phyloP scores from a whole-genome alignment of 2,888 invertebrate genomes.

The Eristalis tenax region DNA sequence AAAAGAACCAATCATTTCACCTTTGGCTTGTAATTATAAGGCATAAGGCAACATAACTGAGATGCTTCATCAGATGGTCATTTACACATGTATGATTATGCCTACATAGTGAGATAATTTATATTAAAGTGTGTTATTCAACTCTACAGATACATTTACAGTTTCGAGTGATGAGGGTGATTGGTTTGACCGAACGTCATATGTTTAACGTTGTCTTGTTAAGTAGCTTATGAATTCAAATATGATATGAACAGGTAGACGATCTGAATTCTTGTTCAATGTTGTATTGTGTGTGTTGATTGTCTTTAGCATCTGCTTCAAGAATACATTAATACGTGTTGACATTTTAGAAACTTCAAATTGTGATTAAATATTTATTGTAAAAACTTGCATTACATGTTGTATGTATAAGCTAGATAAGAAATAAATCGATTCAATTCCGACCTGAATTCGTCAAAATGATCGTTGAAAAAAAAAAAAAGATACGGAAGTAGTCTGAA shows the following conservation, averaged over 20 bases:
- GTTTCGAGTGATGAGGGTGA: constrained; percentile 11
- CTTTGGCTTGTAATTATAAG: not conserved
- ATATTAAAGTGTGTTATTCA: not conserved
- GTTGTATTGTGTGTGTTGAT: not conserved
- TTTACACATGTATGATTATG: not conserved
- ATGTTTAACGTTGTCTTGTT: constrained; percentile 6
- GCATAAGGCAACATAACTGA: not conserved
- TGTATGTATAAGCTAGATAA: not conserved
- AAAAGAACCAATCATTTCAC: not conserved
- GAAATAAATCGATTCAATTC: not conserved
- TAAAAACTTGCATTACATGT: not conserved
- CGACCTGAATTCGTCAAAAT: not conserved
- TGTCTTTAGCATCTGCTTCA: not conserved
- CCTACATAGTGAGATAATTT: not conserved
- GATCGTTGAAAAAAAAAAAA: no score
- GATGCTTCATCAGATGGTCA: not conserved
- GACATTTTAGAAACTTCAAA: not conserved
- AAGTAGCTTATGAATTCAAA: not conserved
- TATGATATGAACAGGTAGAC: not conserved
- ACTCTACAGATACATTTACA: constrained; percentile 21
- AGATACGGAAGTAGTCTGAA: no score
- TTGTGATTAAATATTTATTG: not conserved
- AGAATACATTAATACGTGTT: not conserved
- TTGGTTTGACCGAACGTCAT: constrained; percentile 35
- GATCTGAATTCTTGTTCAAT: not conserved